phyloP scores from a whole-genome alignment of 2,113 vertebrate species.

The Ranitomeya imitator region DNA sequence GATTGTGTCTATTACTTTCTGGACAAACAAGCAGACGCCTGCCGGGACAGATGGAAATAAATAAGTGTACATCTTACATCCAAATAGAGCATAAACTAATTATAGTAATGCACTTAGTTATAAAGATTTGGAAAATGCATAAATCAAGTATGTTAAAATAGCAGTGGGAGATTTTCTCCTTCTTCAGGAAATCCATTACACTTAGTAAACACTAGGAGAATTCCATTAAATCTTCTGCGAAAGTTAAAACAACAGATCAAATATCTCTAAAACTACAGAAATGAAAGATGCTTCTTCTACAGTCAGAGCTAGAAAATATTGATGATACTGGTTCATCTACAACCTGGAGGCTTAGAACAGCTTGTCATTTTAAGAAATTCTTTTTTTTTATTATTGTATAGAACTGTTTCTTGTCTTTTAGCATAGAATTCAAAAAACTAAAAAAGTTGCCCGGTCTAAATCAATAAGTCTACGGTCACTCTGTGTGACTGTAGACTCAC shows the following conservation, averaged over 20 bases:
- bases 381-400: background rate
- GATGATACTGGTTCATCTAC: conserved; percentile 1
- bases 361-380: background rate
- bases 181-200: conserved; percentile 36
- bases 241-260: conserved; percentile 41
- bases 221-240: conserved; percentile 11
- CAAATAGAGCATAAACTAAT: conserved; percentile 12
- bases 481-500: too few species aligned
- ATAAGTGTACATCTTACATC: background rate
- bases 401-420: background rate
- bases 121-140: background rate
- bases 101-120: conserved; percentile 15
- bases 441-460: too few species aligned
- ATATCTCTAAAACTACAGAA: conserved; percentile 21
- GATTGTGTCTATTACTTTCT: background rate
- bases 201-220: conserved; percentile 20
- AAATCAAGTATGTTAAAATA: background rate
- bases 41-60: conserved; percentile 4
- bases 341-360: background rate
- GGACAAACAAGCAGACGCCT: background rate
- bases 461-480: too few species aligned
- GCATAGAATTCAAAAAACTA: too few species aligned
- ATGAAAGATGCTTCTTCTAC: background rate
- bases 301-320: background rate
- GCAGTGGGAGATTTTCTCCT: background rate